Conservation (phyloP, 2,113 vertebrate species). For the Heterocephalus glaber region DNA sequence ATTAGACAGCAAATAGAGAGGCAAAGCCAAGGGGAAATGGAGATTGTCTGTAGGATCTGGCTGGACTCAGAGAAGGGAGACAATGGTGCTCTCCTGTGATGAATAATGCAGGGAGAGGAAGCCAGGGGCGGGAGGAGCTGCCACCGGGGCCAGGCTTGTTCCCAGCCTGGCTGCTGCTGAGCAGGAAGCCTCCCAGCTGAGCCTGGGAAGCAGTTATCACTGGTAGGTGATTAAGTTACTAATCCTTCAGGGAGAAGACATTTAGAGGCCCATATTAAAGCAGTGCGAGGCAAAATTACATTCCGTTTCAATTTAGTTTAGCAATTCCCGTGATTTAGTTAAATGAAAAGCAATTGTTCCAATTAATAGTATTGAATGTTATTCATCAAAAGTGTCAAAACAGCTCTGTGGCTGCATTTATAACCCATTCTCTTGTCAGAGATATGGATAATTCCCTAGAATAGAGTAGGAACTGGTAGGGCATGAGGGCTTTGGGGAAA, state of each 20-base stretch:
- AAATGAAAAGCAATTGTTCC: constrained; percentile 95
- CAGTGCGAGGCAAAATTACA: constrained; percentile 89
- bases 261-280: constrained; percentile 90
- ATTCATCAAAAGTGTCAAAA: constrained; percentile 93
- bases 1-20: neutral
- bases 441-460: constrained; percentile 86
- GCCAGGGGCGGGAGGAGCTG: constrained; percentile 77
- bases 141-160: constrained; percentile 73
- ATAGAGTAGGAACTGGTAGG: constrained; percentile 77
- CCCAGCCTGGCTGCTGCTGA: constrained; percentile 80
- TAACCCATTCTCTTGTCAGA: constrained; percentile 90
- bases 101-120: constrained; percentile 82
- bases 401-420: constrained; percentile 90
- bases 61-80: constrained; percentile 79
- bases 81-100: constrained; percentile 79
- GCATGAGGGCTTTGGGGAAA: neutral
- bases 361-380: constrained; percentile 96
- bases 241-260: constrained; percentile 92
- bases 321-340: constrained; percentile 92
- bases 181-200: constrained; percentile 88
- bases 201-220: constrained; percentile 91
- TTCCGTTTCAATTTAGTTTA: constrained; percentile 91
- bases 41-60: constrained; percentile 77
- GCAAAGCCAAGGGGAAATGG: constrained; percentile 55
- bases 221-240: constrained; percentile 92